Evolutionary conservation across 2,113 vertebrate genomes (phyloP), one percentile per base, ranked within the genome.

Genomic region (sheep (Ovis aries)): DNA sequence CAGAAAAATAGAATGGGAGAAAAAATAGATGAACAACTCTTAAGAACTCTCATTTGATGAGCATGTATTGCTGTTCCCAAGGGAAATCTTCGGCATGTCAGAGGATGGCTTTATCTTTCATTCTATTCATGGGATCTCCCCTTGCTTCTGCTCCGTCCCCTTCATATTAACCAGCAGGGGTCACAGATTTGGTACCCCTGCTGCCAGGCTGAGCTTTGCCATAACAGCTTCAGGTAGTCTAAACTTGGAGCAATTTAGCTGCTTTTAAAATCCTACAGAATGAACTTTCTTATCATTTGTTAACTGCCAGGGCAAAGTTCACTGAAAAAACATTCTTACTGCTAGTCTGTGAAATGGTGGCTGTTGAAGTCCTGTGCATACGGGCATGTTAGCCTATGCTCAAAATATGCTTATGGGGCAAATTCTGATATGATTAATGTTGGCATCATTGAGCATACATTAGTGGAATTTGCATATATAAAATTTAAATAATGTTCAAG

Each of bases 371-470:
- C 48, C 97, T 94, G 0, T 83, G 97, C 94, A 81, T 1, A 1
- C 16, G 14, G 55, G 92, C 71, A 64, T 0, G 2, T 97, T 98
- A 98, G 97, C 90, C 89, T 97, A 25, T 93, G 91, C 92, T 94
- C 62, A 96, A 98, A 98, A 95, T 98, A 95, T 97, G 94, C 96
- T 98, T 98, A 97, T 27, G 87, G 92, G 62, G 82, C 92, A 97
- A 97, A 97, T 98, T 98, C 74, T 96, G 96, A 89, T 96, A 94
- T 96, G 92, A 97, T 93, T 98, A 97, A 97, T 97, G 95, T 95
- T 95, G 89, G 91, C 98, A 98, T 96, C 71, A 96, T 82, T 96
- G 95, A 97, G 95, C 40, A 93, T 94, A 15, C 77, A 57, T 96
- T 97, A 98, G 80, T 84, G 96, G 29, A 50, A 98, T 98, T 97